These are phyloP conservation scores for Eumaeus atala DNA, from an alignment of 1,140 invertebrate species.

Conservation along the genomic window DNA sequence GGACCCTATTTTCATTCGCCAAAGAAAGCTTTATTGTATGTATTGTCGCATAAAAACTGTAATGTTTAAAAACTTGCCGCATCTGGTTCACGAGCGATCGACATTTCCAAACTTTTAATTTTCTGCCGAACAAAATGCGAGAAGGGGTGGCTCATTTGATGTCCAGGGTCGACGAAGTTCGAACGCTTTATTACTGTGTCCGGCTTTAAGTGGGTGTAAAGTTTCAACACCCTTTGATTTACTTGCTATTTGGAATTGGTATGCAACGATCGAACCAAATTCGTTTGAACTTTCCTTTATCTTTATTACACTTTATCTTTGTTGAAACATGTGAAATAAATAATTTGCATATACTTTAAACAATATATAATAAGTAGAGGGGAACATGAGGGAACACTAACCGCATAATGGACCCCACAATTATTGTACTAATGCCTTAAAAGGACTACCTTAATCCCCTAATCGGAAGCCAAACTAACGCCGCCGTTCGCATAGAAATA, in stretches of 20 bases:
- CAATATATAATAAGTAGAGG: constrained; percentile 17
- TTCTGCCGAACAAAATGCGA: constrained; percentile 60
- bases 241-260: constrained; percentile 60
- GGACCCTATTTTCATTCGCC: background rate
- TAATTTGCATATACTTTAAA: too few species aligned
- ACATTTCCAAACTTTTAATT: constrained; percentile 61
- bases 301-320: constrained; percentile 17
- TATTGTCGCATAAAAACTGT: too few species aligned
- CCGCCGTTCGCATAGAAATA: constrained; percentile 70
- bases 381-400: constrained; percentile 44
- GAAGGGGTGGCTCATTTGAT: constrained; percentile 66
- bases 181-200: constrained; percentile 73
- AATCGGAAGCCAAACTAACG: constrained; percentile 72
- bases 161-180: constrained; percentile 68
- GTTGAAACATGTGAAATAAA: too few species aligned
- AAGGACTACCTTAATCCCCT: constrained; percentile 67
- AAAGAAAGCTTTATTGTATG: too few species aligned
- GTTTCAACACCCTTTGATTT: constrained; percentile 74
- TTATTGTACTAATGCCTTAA: constrained; percentile 67
- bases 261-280: constrained; percentile 43
- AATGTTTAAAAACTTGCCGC: constrained; percentile 1
- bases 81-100: constrained; percentile 18
- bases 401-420: constrained; percentile 58
- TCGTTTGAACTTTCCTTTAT: constrained; percentile 44
- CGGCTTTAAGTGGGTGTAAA: constrained; percentile 74